Evolutionary conservation across 2,113 vertebrate species (phyloP).

Genomic region (Dendropsophus ebraccatus): DNA sequence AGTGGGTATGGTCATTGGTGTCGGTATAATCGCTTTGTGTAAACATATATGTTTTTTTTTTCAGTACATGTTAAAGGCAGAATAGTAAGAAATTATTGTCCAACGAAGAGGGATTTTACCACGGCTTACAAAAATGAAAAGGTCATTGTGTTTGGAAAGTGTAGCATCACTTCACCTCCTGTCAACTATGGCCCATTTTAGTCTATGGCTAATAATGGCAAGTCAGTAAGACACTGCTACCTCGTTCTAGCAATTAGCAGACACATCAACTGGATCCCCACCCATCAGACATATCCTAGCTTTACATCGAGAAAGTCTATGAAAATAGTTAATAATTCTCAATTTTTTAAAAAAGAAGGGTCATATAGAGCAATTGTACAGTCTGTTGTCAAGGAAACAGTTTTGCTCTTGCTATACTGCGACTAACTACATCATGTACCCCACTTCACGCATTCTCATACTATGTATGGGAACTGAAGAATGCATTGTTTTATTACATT

Average conservation of each 20-base stretch:
- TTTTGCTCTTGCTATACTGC: slow-evolving; percentile 11
- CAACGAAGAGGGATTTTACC: no score
- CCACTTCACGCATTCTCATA: background rate
- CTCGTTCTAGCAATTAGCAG: background rate
- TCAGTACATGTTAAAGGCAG: no score
- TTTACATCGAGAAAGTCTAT: background rate
- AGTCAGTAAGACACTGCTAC: background rate
- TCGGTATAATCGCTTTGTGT: no score
- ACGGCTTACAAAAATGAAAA: no score
- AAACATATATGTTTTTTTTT: no score
- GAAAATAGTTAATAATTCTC: background rate
- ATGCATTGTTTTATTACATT: background rate
- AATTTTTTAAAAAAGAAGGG: background rate
- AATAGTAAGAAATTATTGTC: no score
- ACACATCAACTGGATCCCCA: background rate
- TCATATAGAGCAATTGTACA: background rate
- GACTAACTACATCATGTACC: slow-evolving; percentile 9
- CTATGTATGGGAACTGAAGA: background rate
- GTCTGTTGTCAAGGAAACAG: slow-evolving; percentile 21
- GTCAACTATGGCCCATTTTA: background rate
- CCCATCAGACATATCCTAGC: background rate
- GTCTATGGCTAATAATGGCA: background rate
- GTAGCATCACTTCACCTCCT: no score
- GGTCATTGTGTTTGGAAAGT: no score
- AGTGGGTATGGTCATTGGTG: no score